Evolutionary conservation across 2,113 vertebrate genomes (phyloP).

Genomic region (Riparia riparia): DNA sequence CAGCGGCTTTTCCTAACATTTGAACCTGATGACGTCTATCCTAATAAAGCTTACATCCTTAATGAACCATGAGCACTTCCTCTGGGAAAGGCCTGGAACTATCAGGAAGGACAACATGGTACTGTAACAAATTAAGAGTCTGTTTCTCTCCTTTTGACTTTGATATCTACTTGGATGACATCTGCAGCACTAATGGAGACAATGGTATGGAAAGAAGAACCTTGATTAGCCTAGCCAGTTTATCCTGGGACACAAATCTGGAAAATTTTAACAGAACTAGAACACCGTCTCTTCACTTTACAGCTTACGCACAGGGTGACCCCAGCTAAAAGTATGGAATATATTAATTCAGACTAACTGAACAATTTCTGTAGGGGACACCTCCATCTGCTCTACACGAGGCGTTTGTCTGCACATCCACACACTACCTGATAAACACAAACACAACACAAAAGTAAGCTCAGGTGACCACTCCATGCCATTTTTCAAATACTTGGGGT

Average conservation of each 20-base stretch:
- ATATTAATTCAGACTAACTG: background rate
- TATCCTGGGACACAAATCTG: conserved; percentile 4
- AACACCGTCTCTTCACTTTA: background rate
- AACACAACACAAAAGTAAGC: background rate
- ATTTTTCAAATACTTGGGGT: background rate
- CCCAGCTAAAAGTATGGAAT: background rate
- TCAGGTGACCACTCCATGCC: background rate
- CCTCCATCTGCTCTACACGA: background rate
- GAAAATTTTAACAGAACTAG: conserved; percentile 23
- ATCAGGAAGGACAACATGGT: conserved; percentile 52
- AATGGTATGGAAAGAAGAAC: background rate
- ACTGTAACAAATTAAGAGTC: conserved; percentile 52
- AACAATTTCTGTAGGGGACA: background rate
- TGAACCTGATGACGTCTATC: conserved; percentile 55
- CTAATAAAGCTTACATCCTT: conserved; percentile 64
- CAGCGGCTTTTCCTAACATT: conserved; percentile 40
- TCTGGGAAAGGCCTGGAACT: conserved; percentile 52
- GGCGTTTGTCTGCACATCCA: background rate
- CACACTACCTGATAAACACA: background rate
- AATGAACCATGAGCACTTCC: conserved; percentile 57
- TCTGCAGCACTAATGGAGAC: conserved; percentile 25
- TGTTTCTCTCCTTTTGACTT: conserved; percentile 56
- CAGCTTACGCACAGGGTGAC: background rate
- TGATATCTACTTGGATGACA: conserved; percentile 58
- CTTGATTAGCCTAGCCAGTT: background rate